Percentiles rank a stretch among this genome's conserved stretches.
These are phyloP conservation scores for Eutolmus rufibarbis DNA, from an alignment of 2,888 invertebrate genomes.

Conservation along the genomic window DNA sequence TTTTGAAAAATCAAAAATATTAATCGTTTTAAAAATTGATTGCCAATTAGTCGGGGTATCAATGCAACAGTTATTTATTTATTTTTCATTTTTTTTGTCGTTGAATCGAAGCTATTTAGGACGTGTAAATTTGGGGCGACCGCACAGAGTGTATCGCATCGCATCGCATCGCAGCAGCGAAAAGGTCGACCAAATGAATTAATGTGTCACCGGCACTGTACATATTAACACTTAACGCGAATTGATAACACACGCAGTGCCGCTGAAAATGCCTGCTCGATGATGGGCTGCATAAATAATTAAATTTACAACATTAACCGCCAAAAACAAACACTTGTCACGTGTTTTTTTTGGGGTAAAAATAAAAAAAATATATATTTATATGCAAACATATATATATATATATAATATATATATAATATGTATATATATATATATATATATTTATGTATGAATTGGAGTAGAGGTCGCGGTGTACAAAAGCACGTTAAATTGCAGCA, in stretches of 20 bases:
- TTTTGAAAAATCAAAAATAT: not conserved
- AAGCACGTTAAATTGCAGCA: constrained; percentile 35
- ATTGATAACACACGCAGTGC: not conserved
- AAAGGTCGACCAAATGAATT: not conserved
- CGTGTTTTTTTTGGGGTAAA: not conserved
- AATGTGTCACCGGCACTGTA: not conserved
- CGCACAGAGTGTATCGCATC: not conserved
- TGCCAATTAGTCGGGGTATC: not conserved
- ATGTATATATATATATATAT: not conserved
- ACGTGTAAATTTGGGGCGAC: not conserved
- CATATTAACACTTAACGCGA: not conserved
- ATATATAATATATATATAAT: not conserved
- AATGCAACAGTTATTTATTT: not conserved
- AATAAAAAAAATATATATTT: not conserved
- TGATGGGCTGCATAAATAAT: not conserved
- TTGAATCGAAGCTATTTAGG: not conserved
- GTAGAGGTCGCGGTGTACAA: not conserved
- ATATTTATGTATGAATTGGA: not conserved
- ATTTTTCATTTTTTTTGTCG: not conserved
- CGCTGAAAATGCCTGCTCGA: not conserved
- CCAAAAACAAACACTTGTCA: not conserved
- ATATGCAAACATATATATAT: not conserved
- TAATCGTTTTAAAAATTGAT: not conserved
- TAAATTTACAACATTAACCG: not conserved
- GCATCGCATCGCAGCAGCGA: not conserved